Percentiles rank a stretch among this genome's conserved stretches.
phyloP scores from a whole-genome alignment of 2,113 vertebrate genomes.

The Takifugu bimaculatus region DNA sequence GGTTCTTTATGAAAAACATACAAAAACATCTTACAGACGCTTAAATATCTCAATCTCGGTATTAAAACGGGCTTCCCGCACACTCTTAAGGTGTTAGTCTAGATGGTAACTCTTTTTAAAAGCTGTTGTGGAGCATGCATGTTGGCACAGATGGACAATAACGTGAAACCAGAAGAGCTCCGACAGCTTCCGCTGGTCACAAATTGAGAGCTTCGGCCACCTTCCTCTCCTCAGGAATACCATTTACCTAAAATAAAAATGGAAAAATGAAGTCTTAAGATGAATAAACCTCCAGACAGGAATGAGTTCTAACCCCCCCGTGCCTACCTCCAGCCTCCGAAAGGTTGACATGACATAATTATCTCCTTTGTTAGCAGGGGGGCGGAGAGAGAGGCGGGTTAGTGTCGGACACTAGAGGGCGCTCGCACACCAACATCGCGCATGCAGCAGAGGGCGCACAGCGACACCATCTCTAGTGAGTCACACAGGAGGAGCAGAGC shows the following conservation, averaged over 20 bases:
- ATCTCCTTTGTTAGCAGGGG: slow-evolving; percentile 94
- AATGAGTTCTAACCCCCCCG: not conserved
- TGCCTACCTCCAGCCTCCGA: slow-evolving; percentile 98
- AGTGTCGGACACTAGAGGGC: slow-evolving; percentile 52
- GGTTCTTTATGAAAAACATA: slow-evolving; percentile 49
- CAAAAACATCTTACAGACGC: slow-evolving; percentile 19
- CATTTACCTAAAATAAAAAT: slow-evolving; percentile 87
- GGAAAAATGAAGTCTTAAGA: not conserved
- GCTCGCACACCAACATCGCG: slow-evolving; percentile 10
- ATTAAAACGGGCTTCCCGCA: slow-evolving; percentile 14
- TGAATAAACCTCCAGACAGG: not conserved
- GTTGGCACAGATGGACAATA: slow-evolving; percentile 52
- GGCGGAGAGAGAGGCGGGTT: slow-evolving; percentile 75
- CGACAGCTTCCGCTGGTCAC: slow-evolving; percentile 65
- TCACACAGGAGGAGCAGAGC: not conserved
- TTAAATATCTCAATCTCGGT: not conserved
- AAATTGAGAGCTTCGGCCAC: slow-evolving; percentile 92
- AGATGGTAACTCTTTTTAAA: slow-evolving; percentile 30
- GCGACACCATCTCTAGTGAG: not conserved
- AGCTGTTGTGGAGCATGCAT: slow-evolving; percentile 53
- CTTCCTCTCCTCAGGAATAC: slow-evolving; percentile 99
- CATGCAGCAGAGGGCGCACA: not conserved
- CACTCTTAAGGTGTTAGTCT: slow-evolving; percentile 14
- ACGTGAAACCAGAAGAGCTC: slow-evolving; percentile 2
- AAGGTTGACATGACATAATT: slow-evolving; percentile 98